A percentile compares a stretch with the other conserved stretches of the same genome.
Conservation (phyloP, 2,888 invertebrate genomes). For the Sussaba pulchella region DNA sequence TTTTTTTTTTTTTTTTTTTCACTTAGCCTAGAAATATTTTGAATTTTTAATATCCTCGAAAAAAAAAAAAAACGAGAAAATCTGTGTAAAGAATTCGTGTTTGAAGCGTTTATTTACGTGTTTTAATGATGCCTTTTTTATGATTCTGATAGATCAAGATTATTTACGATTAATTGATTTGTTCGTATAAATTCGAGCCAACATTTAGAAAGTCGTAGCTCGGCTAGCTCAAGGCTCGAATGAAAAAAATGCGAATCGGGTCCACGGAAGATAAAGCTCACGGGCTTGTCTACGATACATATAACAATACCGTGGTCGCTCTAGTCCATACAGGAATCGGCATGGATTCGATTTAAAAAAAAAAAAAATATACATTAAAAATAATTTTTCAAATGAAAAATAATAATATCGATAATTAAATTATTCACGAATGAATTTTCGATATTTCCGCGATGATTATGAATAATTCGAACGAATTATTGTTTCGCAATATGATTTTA, state of each 20-base stretch:
- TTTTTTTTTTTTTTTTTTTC: too few relatives aligned
- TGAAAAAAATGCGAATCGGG: conserved; percentile 20
- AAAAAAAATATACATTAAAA: too few relatives aligned
- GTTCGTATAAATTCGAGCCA: conserved; percentile 61
- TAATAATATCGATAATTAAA: too few relatives aligned
- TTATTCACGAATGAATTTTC: too few relatives aligned
- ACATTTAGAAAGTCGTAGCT: conserved; percentile 55
- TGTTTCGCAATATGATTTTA: too few relatives aligned
- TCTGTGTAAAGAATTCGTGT: conserved; percentile 3
- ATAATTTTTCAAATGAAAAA: too few relatives aligned
- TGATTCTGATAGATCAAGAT: conserved; percentile 32
- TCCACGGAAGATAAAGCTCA: neutral
- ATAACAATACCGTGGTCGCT: conserved; percentile 44
- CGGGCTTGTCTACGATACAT: conserved; percentile 22
- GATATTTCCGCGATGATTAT: too few relatives aligned
- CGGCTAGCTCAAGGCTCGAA: conserved; percentile 65
- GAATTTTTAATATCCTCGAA: conserved; percentile 10
- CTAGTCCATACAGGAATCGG: too few relatives aligned
- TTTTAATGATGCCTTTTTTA: conserved; percentile 32
- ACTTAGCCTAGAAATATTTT: neutral
- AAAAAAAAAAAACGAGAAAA: neutral
- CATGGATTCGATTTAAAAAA: too few relatives aligned
- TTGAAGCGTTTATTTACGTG: conserved; percentile 25
- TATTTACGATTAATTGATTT: too few relatives aligned
- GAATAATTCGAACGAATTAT: too few relatives aligned